Base-by-base conservation (phyloP, 2,888 invertebrate species). In the Venusia cambrica region DNA sequence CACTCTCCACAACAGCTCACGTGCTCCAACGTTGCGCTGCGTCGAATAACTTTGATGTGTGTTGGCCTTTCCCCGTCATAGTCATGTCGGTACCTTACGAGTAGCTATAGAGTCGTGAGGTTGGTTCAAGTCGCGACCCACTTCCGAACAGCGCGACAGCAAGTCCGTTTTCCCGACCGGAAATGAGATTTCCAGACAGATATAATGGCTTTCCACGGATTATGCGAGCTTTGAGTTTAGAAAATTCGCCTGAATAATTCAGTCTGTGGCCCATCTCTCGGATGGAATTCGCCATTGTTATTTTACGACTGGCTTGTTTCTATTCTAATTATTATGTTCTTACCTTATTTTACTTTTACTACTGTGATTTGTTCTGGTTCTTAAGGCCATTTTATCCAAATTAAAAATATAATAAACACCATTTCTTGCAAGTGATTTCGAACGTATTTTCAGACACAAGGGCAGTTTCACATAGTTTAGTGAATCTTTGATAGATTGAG, bases 161-260 rank as follows among this genome's bases (percentile, higher is more conserved):
- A 57, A 63, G 73, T 66, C 69, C 74, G 68, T 73, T 80, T 79
- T 78, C 74, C 72, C 67, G 65, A 69, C 68, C 66, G 83, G 80
- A 81, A 83, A 84, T 83, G 77, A 80, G 80, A 83, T 84, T 79
- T 80, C 69, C 75, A 67, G 71, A 64, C 72, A 69, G 78, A 77
- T 78, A 79, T 79, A 80, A 81, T 77, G 67, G 74, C 72, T 75
- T 76, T 73, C 64, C 63, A 65, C 65, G 67, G 73, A 77, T 79
- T 77, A 74, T 68, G 67, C 63, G 68, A 71, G 72, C 61, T 65
- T 70, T 70, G 71, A 68, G 65, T 46, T 64, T 67, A 64, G 62
- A 62, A 62, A 61, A 69, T 62, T 56, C 60, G 59, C 62, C 54
- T 57, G 62, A 69, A 65, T 67, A 58, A 70, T 66, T 65, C 61